These are phyloP conservation scores for Drosophila paranaensis DNA, from an alignment of 2,888 invertebrate species.

Conservation along the genomic window DNA sequence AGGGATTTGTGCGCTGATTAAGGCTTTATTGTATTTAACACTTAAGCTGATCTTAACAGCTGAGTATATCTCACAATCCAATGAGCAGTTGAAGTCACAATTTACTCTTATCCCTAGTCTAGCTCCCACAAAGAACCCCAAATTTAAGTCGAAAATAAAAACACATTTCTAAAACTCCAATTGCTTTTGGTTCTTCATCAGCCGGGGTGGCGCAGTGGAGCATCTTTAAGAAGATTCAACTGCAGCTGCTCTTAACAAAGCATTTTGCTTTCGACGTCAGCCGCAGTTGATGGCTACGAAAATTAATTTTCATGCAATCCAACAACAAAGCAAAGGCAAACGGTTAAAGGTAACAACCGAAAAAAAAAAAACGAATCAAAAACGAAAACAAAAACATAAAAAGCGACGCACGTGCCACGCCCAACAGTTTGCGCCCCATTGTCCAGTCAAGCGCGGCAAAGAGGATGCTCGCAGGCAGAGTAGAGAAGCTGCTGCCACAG, in stretches of 20 bases:
- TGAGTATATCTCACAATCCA: no score
- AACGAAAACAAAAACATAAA: conserved; percentile 43
- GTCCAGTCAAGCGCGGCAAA: conserved; percentile 55
- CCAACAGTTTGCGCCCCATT: conserved; percentile 15
- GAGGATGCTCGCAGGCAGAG: conserved; percentile 57
- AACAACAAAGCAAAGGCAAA: conserved; percentile 62
- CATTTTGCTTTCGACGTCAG: neutral
- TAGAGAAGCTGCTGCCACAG: conserved; percentile 29
- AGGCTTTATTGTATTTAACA: neutral
- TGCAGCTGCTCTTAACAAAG: conserved; percentile 40
- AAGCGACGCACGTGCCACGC: conserved; percentile 56
- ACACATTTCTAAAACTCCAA: neutral
- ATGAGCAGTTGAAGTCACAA: neutral
- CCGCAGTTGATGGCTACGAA: conserved; percentile 73
- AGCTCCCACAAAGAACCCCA: no score
- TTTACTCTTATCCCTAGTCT: no score
- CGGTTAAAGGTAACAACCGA: conserved; percentile 35
- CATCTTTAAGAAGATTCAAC: conserved; percentile 1
- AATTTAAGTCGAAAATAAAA: neutral
- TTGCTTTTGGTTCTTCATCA: neutral
- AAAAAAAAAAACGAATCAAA: conserved; percentile 56
- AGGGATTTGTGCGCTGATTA: neutral
- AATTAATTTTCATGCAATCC: conserved; percentile 76
- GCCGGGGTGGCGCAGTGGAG: neutral
- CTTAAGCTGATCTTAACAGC: neutral